Percentiles rank a stretch among this genome's conserved stretches.
Evolutionary conservation across 2,113 vertebrate genomes (phyloP).

Genomic region (Cepphus grylle): DNA sequence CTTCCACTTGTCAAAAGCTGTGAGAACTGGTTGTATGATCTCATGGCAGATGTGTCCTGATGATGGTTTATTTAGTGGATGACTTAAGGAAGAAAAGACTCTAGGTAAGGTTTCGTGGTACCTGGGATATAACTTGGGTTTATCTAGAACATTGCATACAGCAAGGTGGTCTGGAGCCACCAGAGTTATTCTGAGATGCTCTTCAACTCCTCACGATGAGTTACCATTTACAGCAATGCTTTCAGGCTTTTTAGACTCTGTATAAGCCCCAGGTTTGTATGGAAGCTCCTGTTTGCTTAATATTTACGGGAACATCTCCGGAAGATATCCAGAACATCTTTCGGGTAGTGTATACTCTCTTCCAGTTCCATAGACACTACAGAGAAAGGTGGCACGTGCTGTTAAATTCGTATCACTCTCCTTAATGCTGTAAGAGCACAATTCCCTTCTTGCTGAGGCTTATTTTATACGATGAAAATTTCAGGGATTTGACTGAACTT

Average conservation of each 20-base stretch:
- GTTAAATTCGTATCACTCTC: not conserved
- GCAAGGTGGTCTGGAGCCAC: not conserved
- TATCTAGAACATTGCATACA: not conserved
- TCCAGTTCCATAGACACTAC: not conserved
- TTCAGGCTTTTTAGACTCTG: not conserved
- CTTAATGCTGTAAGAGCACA: not conserved
- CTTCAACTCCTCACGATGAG: rapidly evolving
- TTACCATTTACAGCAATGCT: not conserved
- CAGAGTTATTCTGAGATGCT: not conserved
- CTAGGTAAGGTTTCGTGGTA: not conserved
- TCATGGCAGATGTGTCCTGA: not conserved
- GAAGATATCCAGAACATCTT: not conserved
- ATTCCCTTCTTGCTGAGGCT: not conserved
- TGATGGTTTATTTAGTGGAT: not conserved
- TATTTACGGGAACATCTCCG: not conserved
- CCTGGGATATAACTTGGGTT: not conserved
- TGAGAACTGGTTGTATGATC: not conserved
- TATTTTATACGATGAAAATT: not conserved
- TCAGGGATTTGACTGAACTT: not conserved
- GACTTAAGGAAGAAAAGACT: not conserved
- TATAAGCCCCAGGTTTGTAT: not conserved
- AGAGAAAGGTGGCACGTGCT: not conserved
- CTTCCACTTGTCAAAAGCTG: not conserved
- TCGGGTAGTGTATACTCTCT: not conserved
- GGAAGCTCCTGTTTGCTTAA: not conserved